Conservation (phyloP, 2,797 vertebrate species). For the Hapalemur alaotrensis region DNA sequence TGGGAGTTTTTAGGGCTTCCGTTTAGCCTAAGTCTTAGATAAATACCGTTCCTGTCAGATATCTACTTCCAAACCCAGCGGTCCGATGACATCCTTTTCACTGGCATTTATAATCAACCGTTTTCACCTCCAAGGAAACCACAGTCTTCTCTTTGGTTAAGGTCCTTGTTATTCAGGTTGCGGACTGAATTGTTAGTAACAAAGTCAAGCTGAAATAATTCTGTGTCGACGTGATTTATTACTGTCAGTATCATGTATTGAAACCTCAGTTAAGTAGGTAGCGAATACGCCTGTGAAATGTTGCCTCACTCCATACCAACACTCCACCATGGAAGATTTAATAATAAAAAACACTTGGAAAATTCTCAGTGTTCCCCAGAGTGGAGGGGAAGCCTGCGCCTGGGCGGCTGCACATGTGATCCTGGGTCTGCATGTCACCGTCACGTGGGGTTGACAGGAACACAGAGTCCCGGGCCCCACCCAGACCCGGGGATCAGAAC, state of each 20-base stretch:
- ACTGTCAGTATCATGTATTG: neutral
- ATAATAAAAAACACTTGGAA: neutral
- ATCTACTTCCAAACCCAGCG: too few species aligned
- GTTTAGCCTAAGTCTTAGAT: too few species aligned
- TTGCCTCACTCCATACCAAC: neutral
- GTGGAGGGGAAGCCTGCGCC: fast-evolving
- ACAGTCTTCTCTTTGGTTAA: neutral
- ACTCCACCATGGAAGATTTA: neutral
- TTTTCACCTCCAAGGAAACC: neutral
- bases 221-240: neutral
- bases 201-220: neutral
- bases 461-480: too few species aligned
- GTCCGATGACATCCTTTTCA: neutral
- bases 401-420: neutral
- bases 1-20: neutral
- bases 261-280: neutral
- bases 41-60: neutral
- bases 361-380: too few species aligned
- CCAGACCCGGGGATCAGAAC: neutral
- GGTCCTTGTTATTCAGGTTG: too few species aligned
- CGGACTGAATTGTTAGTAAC: neutral
- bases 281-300: neutral
- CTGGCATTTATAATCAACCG: neutral
- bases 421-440: too few species aligned
- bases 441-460: too few species aligned